Evolutionary conservation across 1,140 invertebrate species (phyloP).

Genomic region (Heterodera carotae): DNA sequence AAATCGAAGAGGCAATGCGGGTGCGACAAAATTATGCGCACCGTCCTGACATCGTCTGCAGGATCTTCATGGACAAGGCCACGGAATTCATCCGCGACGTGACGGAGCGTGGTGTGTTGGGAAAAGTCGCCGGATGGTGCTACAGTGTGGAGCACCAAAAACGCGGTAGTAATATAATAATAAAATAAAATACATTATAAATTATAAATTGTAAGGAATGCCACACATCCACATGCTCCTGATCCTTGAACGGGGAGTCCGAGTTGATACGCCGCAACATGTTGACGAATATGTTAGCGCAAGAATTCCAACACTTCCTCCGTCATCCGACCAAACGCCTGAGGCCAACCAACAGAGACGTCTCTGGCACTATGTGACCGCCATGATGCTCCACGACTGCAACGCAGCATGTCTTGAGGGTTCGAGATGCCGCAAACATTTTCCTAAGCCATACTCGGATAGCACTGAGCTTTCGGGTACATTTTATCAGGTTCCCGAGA

Average conservation of each 20-base stretch:
- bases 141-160: conserved; percentile 17
- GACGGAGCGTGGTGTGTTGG: not conserved
- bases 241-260: not conserved
- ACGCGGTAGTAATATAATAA: not conserved
- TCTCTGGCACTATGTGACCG: not conserved
- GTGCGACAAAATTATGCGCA: not conserved
- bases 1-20: not conserved
- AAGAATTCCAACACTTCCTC: not conserved
- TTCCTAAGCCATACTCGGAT: not conserved
- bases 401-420: not conserved
- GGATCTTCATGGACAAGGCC: not conserved
- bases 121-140: not conserved
- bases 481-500: too few relatives aligned
- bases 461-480: not conserved
- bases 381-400: not conserved
- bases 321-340: not conserved
- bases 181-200: not conserved
- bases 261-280: not conserved
- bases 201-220: not conserved
- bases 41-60: not conserved
- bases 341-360: not conserved
- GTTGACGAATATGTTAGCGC: not conserved
- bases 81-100: not conserved
- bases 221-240: not conserved
- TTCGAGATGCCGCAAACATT: not conserved